Base-by-base conservation (phyloP, 2,888 invertebrate species). In the Campopleginae sp. region DNA sequence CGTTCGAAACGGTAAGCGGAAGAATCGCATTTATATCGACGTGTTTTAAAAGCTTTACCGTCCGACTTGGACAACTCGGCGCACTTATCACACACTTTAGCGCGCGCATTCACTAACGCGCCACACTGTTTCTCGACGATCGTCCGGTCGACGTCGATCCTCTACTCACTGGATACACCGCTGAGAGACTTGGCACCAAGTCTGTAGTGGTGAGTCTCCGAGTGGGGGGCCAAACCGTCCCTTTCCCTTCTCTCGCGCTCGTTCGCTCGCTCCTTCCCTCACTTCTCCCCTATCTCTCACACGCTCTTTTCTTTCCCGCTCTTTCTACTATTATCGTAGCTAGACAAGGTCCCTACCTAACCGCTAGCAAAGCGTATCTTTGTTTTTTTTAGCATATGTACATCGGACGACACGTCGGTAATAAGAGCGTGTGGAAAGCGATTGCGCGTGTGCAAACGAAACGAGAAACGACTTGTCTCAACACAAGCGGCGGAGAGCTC, bases 11-110 rank as follows among this genome's bases (percentile, higher is more conserved):
- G 65, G 48, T 79, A 75, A 91, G 88, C 90, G 91, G 90, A 92
- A 91, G 88, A 89, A 88, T 91, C 88, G 88, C 92, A 89, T 91
- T 92, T 89, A 91, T 75, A 33, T 90, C 83, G 82, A 51, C 79
- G 65, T 72, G 33, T 38, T 51, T 46, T 8, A 42, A 48, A 44
- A 19, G 70, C 63, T 76, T 48, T 44, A 61, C 80, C 82, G 83
- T 82, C 70, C 81, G 72, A 81, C 82, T 51, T 86, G 76, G 74
- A 19, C 76, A 86, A 86, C 74, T 61, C 33, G 72, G 12, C 72
- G 75, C 79, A 81, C 78, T 68, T 27, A 79, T 54, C 12, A 54
- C 54, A 54, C 78, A 76, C 80, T n/a, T n/a, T 58, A 65, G n/a
- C 48, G 68, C 46, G 58, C 71, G 68, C 44, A 74, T 63, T 65